phyloP scores from a whole-genome alignment of 1,140 invertebrate genomes.

The Macrocentrus cingulum region DNA sequence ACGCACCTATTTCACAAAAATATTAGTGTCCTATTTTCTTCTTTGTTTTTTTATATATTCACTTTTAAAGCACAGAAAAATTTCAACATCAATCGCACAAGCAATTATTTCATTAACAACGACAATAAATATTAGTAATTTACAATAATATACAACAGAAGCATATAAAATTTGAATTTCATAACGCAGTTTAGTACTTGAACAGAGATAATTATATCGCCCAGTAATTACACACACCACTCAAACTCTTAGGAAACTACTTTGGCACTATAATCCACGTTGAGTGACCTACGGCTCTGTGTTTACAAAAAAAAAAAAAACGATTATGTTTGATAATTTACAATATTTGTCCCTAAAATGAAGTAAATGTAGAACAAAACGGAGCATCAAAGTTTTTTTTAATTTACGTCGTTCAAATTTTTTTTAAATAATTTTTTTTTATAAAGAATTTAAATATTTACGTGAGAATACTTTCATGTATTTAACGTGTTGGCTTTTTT shows the following conservation, averaged over 20 bases:
- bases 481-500: too few relatives aligned
- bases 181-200: constrained; percentile 40
- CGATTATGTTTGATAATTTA: too few relatives aligned
- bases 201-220: constrained; percentile 29
- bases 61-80: too few relatives aligned
- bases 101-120: constrained; percentile 30
- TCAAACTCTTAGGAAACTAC: constrained; percentile 43
- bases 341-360: too few relatives aligned
- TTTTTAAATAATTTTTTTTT: too few relatives aligned
- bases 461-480: too few relatives aligned
- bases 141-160: constrained; percentile 46
- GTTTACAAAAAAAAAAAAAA: neutral
- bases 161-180: constrained; percentile 51
- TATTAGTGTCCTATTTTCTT: neutral
- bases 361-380: too few relatives aligned
- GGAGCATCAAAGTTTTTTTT: too few relatives aligned
- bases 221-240: constrained; percentile 14
- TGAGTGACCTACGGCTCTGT: constrained; percentile 11
- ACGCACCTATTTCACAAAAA: constrained; percentile 7
- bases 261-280: constrained; percentile 49
- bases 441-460: too few relatives aligned
- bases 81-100: constrained; percentile 22
- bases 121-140: constrained; percentile 29
- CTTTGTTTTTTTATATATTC: too few relatives aligned
- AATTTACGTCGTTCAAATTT: too few relatives aligned